Evolutionary conservation across 2,113 vertebrate species (phyloP), one percentile per base, ranked within the genome.

Genomic region (Oryzias melastigma): DNA sequence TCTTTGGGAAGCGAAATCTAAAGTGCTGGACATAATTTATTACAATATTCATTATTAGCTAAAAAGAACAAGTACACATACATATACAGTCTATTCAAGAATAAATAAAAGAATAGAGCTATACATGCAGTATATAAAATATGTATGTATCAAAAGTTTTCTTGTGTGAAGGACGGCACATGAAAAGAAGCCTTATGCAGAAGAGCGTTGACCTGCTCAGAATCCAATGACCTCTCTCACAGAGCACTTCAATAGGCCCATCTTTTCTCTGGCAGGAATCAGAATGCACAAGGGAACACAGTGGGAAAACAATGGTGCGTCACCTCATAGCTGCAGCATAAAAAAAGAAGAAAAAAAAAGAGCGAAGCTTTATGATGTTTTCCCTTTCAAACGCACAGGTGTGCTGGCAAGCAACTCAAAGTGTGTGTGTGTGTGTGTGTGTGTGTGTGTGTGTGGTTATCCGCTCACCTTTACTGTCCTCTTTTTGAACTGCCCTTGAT

Each of bases 361-460:
- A 81, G 76, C 68, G 63, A 75, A 52, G 75, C 77, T 86, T 87
- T 86, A 84, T 88, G 69, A 65, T 58, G 66, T 60, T 80, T 68
- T 51, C 63, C 75, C 78, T 87, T 84, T 88, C 81, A 87, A 85
- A 82, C 22, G 60, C 65, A 76, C 87, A 90, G 88, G 88, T 91
- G 87, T 83, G 82, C 78, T 83, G 88, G 85, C 87, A 87, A 75
- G 73, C 76, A 58, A 76, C 78, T 77, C 78, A 86, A 83, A 88
- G 14, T 62, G 29, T n/a, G 57, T 27, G 62, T 51, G 40, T 57
- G 69, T 25, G 64, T 35, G 65, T 49, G 25, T 4, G 25, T 25
- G 46, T 43, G 56, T 29, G 51, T n/a, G 56, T 20, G 57, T n/a
- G 52, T 35, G 57, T 61, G 68, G 71, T 64, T 78, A 65, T 80